Evolutionary conservation across 1,140 invertebrate genomes (phyloP), one percentile per base, ranked within the genome.

Genomic region (Drosophila sulfurigaster): DNA sequence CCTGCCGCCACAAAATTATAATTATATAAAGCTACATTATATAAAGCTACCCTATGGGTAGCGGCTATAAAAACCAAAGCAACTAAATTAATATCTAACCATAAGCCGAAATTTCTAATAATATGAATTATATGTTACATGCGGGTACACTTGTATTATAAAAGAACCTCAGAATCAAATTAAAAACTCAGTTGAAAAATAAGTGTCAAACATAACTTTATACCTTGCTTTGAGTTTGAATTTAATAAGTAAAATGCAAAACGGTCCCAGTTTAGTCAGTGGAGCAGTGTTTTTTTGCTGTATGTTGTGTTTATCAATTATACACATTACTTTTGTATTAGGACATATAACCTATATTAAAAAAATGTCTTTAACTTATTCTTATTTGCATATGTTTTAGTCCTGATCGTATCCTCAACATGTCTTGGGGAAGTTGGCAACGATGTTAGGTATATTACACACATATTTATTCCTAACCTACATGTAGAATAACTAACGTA

Each of bases 71-170:
- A 16, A 16, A 16, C 1, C 16, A 16, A 16, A 35, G 32, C 32
- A 35, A 35, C 1, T 8, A 7, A 7, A 35, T 8, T 35, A 35
- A 35, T 35, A 35, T 35, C 6, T 35, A 35, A 35, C 32, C 32
- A 35, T 7, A 35, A 35, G 8, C 32, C 32, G 32, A 35, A 10
- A 8, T 35, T 35, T 1, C 32, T 35, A 2, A 35, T 35, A 35
- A 35, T 8, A 35, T 35, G 8, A 35, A 7, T 35, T 35, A 35
- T 35, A n/a, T n/a, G n/a, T n/a, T n/a, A 8, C 7, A 7, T 35
- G 8, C 7, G 32, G 8, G 8, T 7, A 35, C 32, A 35, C 32
- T 35, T 25, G 43, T 67, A 58, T 67, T 67, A 58, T 67, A 58
- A 38, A 67, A 67, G 30, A 25, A 4, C 4, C 11, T 0, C 16